phyloP scores from a whole-genome alignment of 2,888 invertebrate genomes.

The Ophonus ardosiacus region DNA sequence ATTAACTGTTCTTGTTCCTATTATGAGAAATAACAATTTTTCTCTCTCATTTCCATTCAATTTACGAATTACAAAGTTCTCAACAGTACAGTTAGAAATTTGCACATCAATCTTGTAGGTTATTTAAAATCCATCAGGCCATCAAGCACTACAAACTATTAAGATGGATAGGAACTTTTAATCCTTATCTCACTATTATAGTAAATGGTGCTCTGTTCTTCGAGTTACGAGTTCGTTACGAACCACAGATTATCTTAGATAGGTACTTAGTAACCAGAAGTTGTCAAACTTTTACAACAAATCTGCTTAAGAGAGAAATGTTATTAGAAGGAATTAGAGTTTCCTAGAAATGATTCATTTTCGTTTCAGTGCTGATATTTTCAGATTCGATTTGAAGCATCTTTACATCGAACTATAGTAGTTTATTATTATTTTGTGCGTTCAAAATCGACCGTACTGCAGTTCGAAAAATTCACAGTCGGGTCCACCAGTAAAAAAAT shows the following conservation, averaged over 20 bases:
- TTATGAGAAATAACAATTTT: background rate
- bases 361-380: background rate
- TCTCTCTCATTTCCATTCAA: background rate
- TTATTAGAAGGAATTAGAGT: background rate
- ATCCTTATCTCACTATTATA: conserved; percentile 32
- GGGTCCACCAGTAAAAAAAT: too few species aligned
- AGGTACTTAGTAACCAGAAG: background rate
- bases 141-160: background rate
- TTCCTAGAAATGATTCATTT: background rate
- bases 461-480: too few species aligned
- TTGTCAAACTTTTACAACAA: conserved; percentile 6
- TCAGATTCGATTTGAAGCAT: background rate
- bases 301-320: background rate
- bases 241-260: conserved; percentile 31
- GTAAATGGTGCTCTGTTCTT: conserved; percentile 53
- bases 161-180: conserved; percentile 15
- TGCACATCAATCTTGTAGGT: conserved; percentile 26
- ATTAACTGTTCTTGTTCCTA: background rate
- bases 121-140: conserved; percentile 28
- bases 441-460: too few species aligned
- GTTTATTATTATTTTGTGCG: background rate
- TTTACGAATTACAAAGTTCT: background rate
- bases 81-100: background rate
- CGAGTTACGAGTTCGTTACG: conserved; percentile 31
- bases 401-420: background rate